phyloP scores from a whole-genome alignment of 2,797 vertebrate species.

The Percopsis omiscomaycus region DNA sequence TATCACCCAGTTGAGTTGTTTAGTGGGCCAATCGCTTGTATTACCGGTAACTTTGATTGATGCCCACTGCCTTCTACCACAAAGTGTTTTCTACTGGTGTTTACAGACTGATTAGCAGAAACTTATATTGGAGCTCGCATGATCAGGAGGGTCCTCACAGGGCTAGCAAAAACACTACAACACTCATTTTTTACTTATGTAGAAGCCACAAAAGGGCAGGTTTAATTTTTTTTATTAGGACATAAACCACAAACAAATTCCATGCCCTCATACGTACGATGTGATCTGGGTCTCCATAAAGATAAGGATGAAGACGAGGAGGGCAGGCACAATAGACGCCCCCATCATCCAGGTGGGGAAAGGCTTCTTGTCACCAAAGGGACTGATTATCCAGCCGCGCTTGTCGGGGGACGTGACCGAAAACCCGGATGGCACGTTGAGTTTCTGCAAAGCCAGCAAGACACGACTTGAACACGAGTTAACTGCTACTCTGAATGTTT shows the following conservation, averaged over 20 bases:
- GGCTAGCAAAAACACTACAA: no score
- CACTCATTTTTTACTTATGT: no score
- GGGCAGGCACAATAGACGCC: constrained; percentile 88
- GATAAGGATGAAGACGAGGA: constrained; percentile 96
- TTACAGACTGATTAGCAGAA: no score
- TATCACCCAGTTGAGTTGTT: no score
- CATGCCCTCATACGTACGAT: constrained; percentile 78
- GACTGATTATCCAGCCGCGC: constrained; percentile 95
- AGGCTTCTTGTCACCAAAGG: constrained; percentile 87
- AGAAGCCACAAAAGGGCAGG: no score
- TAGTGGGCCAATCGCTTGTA: no score
- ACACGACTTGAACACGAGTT: constrained; percentile 5
- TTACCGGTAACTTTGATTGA: no score
- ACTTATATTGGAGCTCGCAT: no score
- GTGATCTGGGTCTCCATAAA: constrained; percentile 99
- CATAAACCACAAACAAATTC: background rate
- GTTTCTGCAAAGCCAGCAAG: constrained; percentile 78
- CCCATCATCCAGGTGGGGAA: constrained; percentile 98
- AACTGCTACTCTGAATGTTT: constrained; percentile 23
- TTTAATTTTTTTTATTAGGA: no score
- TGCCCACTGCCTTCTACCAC: no score
- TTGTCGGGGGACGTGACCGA: constrained; percentile 94
- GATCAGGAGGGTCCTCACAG: no score
- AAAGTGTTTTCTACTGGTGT: no score
- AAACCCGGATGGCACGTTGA: constrained; percentile 92